Base-by-base conservation (phyloP, 1,140 invertebrate species). In the Drosophila ercepeae region DNA sequence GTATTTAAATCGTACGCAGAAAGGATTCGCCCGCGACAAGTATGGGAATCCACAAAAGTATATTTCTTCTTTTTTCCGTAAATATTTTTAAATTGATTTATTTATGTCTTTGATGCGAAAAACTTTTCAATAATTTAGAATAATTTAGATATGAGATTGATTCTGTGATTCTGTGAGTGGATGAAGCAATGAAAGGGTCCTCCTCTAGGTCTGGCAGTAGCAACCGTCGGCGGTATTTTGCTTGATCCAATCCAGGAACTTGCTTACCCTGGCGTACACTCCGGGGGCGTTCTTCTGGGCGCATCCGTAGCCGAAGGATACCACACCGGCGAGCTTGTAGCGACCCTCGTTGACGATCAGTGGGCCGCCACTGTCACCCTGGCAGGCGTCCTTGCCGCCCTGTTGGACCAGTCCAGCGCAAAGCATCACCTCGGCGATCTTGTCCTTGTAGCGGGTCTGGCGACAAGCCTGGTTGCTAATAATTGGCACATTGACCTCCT, bases 381-480 rank as follows among this genome's bases (percentile, higher is more conserved):
- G 97, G 90, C 97, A 98, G 41, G 97, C 97, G 83, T 98, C 97
- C 63, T 96, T 96, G 5, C 97, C 97, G 4, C 97, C 97, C 72
- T 97, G 94, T 79, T 97, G 94, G 4, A 95, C 95, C 78, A 97
- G 95, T 0, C 97, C 97, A 41, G 97, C 97, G 90, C 97, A 98
- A 11, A 98, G 92, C 92, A 98, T 98, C 57, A 96, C 96, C 11
- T 95, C 94, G 2, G 95, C 97, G 65, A 98, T 98, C 25, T 96
- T 96, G 81, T 98, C 96, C 91, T 97, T 97, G 91, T 98, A 98
- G 9, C 96, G 96, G 18, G 94, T 93, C 89, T 97, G 94, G 6
- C 70, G 71, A 82, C 97, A 97, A 69, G 98, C 96, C 45, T 96
- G 94, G 89, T 98, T 98, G 59, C 95, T 94, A 95, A 97, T 98